Evolutionary conservation across 2,888 invertebrate genomes (phyloP).

Genomic region (Parnassius smintheus): DNA sequence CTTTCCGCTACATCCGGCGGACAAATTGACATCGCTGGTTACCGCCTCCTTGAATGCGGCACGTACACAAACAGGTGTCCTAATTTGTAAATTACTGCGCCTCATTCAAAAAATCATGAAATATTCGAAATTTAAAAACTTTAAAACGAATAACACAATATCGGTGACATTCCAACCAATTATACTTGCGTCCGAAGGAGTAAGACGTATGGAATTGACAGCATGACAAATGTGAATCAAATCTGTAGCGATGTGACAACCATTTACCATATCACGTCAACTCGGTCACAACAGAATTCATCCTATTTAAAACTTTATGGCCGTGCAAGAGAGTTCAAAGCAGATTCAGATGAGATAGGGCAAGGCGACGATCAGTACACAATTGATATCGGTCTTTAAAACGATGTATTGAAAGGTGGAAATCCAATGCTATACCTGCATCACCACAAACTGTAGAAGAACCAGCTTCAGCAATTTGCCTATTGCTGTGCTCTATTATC

Average conservation of each 20-base stretch:
- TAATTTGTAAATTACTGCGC: constrained; percentile 29
- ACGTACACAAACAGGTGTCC: constrained; percentile 30
- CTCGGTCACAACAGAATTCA: constrained; percentile 40
- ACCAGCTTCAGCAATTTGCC: constrained; percentile 73
- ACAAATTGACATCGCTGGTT: constrained; percentile 55
- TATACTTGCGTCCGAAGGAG: constrained; percentile 54
- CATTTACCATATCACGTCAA: constrained; percentile 57
- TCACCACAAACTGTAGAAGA: constrained; percentile 50
- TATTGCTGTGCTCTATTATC: constrained; percentile 78
- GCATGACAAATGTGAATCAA: constrained; percentile 64
- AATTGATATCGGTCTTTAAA: constrained; percentile 44
- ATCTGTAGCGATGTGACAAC: constrained; percentile 61
- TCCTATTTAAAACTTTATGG: constrained; percentile 52
- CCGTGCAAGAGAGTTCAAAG: constrained; percentile 56
- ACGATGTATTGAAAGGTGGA: constrained; percentile 40
- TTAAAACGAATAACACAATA: constrained; percentile 38
- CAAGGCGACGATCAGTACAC: constrained; percentile 35
- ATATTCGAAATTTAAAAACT: constrained; percentile 24
- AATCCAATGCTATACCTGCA: constrained; percentile 33
- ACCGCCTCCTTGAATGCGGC: constrained; percentile 34
- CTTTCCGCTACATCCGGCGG: constrained; percentile 56
- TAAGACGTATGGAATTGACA: constrained; percentile 61
- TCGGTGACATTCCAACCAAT: constrained; percentile 56
- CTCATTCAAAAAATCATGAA: constrained; percentile 11
- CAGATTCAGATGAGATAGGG: constrained; percentile 49